Percentiles rank a stretch among this genome's conserved stretches.
Evolutionary conservation across 2,888 invertebrate genomes (phyloP).

Genomic region (Cephonodes hylas): DNA sequence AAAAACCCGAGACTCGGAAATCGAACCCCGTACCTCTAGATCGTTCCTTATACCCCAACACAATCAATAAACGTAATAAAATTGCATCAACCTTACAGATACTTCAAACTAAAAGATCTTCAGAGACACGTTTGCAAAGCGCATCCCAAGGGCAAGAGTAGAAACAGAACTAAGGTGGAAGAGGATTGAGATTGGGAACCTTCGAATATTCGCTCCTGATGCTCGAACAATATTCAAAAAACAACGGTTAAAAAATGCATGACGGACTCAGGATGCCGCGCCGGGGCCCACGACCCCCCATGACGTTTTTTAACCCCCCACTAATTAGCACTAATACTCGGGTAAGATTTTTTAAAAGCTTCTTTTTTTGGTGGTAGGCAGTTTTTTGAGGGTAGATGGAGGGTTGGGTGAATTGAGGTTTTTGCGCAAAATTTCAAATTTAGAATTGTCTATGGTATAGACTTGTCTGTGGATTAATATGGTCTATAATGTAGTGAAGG

Average conservation of each 20-base stretch:
- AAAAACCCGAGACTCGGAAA: no score
- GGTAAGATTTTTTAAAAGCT: not conserved
- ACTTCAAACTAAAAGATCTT: slow-evolving; percentile 57
- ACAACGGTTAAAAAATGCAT: not conserved
- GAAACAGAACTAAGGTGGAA: not conserved
- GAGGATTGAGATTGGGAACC: not conserved
- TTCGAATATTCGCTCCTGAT: not conserved
- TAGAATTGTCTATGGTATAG: no score
- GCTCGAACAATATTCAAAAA: not conserved
- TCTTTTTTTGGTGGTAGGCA: not conserved
- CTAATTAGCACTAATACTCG: not conserved
- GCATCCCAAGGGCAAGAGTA: slow-evolving; percentile 44
- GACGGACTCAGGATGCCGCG: no score
- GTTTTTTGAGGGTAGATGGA: not conserved
- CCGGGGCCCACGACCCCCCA: not conserved
- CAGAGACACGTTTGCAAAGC: slow-evolving; percentile 60
- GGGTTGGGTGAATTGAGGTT: not conserved
- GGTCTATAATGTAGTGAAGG: no score
- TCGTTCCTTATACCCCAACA: no score
- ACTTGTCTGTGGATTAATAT: no score
- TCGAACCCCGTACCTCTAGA: no score
- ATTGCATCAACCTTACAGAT: no score
- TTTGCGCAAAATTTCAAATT: not conserved
- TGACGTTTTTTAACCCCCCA: not conserved
- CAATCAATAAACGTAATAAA: no score